Base-by-base conservation (phyloP, 2,888 invertebrate genomes). In the Muschampia plurimacula region DNA sequence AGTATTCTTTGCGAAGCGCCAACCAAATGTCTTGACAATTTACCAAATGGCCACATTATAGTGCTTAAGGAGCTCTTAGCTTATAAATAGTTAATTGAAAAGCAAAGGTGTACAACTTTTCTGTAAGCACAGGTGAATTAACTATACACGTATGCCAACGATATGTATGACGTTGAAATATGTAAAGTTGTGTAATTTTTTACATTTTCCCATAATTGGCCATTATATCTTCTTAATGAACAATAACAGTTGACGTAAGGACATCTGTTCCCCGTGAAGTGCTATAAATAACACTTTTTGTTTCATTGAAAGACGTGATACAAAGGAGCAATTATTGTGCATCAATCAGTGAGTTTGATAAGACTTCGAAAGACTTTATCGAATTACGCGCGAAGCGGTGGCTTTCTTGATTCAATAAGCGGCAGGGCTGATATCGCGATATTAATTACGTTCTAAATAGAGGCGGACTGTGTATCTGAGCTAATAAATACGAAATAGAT, bases 401-500 rank as follows among this genome's bases (percentile, higher is more conserved):
- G 49, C 67, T 39, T 65, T 70, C 65, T 52, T 15, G 66, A 52
- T 52, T 65, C 65, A 71, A 71, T 71, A 67, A 72, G 46, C 22
- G 46, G 67, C 55, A 55, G 41, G 36, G 7, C 49, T 52, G 72
- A 63, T 72, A 72, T 67, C 66, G 72, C 52, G 72, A 72, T 75
- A 76, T 73, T 75, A 75, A 75, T 76, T 75, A 71, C 70, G 67
- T 66, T 60, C 70, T 72, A 67, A 72, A 67, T 67, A 67, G 60
- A 55, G 52, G 62, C 62, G 67, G 70, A 69, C 57, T 60, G 65
- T 67, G 63, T 76, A 76, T 76, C 75, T 73, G 72, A 72, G 74
- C 74, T 74, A 75, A 77, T 77, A 75, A 80, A 75, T 75, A 74
- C 73, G 72, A 64, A 67, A 55, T 60, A 74, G 69, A 75, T 76